Percentiles rank a stretch among this genome's conserved stretches.
These are phyloP conservation scores for Pedicia rivosa DNA, from an alignment of 2,888 invertebrate genomes.

Conservation along the genomic window DNA sequence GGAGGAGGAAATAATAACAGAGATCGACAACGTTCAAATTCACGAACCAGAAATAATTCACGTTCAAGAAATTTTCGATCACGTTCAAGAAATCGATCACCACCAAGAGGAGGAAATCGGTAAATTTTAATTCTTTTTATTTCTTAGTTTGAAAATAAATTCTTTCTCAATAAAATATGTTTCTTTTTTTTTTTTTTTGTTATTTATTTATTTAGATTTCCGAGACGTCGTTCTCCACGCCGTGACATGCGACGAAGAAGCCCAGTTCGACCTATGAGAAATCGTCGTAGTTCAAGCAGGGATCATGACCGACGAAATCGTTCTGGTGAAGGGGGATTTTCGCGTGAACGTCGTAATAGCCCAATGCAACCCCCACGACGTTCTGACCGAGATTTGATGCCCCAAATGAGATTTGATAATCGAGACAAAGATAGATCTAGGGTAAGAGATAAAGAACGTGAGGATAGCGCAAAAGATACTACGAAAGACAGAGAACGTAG, in stretches of 20 bases:
- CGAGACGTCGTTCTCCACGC: constrained; percentile 8
- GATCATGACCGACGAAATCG: constrained; percentile 12
- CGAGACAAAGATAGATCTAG: constrained; percentile 20
- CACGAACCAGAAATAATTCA: constrained; percentile 1
- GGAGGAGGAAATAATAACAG: constrained; percentile 8
- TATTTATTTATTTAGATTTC: no score
- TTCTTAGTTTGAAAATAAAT: no score
- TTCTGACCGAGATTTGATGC: no score
- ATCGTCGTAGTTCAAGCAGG: constrained; percentile 13
- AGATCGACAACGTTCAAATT: neutral
- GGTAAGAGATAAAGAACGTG: constrained; percentile 2
- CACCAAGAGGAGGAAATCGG: constrained; percentile 5
- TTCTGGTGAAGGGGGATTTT: constrained; percentile 5
- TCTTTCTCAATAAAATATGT: no score
- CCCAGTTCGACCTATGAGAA: constrained; percentile 11
- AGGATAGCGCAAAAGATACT: neutral
- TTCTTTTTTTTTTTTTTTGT: no score
- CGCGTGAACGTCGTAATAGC: constrained; percentile 24
- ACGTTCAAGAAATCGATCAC: constrained; percentile 1
- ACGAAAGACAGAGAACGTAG: neutral
- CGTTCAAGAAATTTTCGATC: neutral
- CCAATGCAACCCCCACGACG: constrained; percentile 14
- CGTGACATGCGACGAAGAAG: constrained; percentile 22
- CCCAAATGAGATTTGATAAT: constrained; percentile 26
- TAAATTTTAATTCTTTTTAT: neutral